Percentiles rank a stretch among this genome's conserved stretches.
Evolutionary conservation across 2,888 invertebrate genomes (phyloP).

Genomic region (Leucophenga montana): DNA sequence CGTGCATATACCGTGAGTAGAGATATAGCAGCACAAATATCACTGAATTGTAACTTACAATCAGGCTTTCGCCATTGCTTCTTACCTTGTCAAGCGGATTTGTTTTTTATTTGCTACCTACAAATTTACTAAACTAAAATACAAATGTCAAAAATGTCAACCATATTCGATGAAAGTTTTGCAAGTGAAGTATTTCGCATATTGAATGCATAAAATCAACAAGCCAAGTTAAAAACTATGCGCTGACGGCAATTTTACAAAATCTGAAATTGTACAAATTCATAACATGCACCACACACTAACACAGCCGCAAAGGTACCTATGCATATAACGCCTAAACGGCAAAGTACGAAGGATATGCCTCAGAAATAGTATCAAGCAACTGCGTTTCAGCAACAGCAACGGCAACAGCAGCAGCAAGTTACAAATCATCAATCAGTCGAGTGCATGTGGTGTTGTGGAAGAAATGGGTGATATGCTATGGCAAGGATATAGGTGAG

Average conservation of each 20-base stretch:
- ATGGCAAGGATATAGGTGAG: not conserved
- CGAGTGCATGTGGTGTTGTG: constrained; percentile 33
- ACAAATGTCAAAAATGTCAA: constrained; percentile 23
- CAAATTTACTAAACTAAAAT: too few species aligned
- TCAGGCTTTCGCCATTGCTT: too few species aligned
- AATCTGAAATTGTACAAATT: constrained; percentile 54
- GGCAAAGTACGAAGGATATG: not conserved
- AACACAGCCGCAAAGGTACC: not conserved
- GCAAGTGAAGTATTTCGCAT: not conserved
- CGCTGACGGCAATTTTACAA: constrained; percentile 23
- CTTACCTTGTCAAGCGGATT: too few species aligned
- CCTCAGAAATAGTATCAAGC: not conserved
- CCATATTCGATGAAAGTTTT: constrained; percentile 4
- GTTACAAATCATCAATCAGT: constrained; percentile 27
- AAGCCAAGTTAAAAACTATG: constrained; percentile 16
- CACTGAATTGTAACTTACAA: too few species aligned
- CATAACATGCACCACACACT: constrained; percentile 47
- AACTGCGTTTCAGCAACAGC: not conserved
- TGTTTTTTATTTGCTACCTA: too few species aligned
- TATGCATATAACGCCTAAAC: not conserved
- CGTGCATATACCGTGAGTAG: too few species aligned
- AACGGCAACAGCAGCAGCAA: not conserved
- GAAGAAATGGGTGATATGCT: not conserved
- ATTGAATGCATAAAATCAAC: constrained; percentile 10
- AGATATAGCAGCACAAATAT: too few species aligned